Evolutionary conservation across 2,888 invertebrate species (phyloP).

Genomic region (Drosophila emarginata): DNA sequence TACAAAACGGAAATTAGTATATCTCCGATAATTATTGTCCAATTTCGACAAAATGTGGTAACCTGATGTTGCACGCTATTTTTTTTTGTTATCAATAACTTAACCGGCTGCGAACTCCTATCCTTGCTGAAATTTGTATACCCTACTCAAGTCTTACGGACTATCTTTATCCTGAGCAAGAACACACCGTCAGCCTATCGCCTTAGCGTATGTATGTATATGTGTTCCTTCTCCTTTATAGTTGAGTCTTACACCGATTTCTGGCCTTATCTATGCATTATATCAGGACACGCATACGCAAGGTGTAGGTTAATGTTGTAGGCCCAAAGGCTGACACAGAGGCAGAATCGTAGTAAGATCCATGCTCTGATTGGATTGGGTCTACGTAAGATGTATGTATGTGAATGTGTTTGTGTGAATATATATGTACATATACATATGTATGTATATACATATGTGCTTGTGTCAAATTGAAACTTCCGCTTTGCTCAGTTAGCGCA

Average conservation of each 20-base stretch:
- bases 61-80: no score
- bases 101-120: no score
- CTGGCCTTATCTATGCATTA: constrained; percentile 59
- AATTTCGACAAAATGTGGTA: no score
- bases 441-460: no score
- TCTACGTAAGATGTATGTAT: constrained; percentile 16
- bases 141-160: no score
- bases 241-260: constrained; percentile 65
- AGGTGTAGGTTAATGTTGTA: constrained; percentile 70
- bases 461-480: constrained; percentile 72
- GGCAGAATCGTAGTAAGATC: constrained; percentile 29
- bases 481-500: constrained; percentile 78
- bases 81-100: no score
- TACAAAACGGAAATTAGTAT: no score
- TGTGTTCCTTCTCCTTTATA: constrained; percentile 18
- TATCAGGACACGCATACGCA: constrained; percentile 55
- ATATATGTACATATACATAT: constrained; percentile 18
- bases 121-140: no score
- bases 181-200: no score
- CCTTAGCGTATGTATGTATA: no score
- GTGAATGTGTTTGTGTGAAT: constrained; percentile 6
- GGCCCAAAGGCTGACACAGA: constrained; percentile 16
- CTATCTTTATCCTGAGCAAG: no score
- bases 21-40: no score
- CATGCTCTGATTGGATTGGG: constrained; percentile 30